Conservation (phyloP, 2,113 vertebrate genomes). For the Chloebia gouldiae region DNA sequence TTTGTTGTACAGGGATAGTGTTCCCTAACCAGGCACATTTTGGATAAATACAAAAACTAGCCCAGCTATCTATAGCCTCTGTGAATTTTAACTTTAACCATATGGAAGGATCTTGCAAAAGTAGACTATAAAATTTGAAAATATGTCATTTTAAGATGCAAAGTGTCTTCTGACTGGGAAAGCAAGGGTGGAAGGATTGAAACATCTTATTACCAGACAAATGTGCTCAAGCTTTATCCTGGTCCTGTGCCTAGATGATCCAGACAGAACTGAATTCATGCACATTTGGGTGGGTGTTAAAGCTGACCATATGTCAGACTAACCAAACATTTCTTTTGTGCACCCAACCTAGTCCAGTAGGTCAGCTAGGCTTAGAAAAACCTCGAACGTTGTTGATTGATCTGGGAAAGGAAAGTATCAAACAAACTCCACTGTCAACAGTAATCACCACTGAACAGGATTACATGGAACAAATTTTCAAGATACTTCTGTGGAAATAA, state of each 20-base stretch:
- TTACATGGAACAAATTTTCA: neutral
- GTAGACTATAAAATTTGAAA: constrained; percentile 32
- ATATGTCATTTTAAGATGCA: constrained; percentile 30
- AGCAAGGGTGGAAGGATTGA: constrained; percentile 23
- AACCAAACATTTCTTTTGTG: neutral
- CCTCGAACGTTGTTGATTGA: neutral
- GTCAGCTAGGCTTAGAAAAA: neutral
- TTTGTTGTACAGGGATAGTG: neutral
- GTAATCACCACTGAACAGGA: neutral
- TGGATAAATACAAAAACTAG: constrained; percentile 6
- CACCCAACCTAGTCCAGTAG: neutral
- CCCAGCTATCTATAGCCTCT: constrained; percentile 30
- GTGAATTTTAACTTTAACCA: constrained; percentile 48
- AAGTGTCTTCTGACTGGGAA: constrained; percentile 12
- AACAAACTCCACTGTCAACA: neutral
- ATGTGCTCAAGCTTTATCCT: neutral
- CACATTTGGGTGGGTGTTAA: neutral
- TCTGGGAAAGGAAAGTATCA: neutral
- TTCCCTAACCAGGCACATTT: neutral
- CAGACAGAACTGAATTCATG: constrained; percentile 14
- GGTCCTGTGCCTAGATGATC: constrained; percentile 13
- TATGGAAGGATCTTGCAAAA: constrained; percentile 39
- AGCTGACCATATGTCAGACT: neutral
- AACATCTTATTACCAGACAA: constrained; percentile 14
- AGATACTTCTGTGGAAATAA: neutral